These are phyloP conservation scores for Trachurus trachurus DNA, from an alignment of 2,797 vertebrate genomes.

Conservation along the genomic window DNA sequence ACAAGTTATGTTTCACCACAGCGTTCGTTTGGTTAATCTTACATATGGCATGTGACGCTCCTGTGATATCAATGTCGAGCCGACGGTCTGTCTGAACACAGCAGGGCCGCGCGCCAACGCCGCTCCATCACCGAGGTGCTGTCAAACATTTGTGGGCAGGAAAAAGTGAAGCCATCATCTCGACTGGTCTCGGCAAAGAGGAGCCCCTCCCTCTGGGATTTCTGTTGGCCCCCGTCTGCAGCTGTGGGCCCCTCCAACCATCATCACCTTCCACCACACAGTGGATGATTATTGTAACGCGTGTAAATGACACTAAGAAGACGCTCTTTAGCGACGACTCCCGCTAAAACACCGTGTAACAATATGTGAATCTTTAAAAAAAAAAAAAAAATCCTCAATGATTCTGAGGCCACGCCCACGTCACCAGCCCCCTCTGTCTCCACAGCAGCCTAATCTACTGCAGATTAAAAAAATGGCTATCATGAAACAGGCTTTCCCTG, in stretches of 20 bases:
- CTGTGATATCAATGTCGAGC: background rate
- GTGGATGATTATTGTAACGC: slow-evolving; percentile 26
- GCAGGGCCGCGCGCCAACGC: background rate
- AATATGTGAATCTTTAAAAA: slow-evolving; percentile 88
- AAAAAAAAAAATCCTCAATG: slow-evolving; percentile 40
- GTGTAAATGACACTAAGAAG: slow-evolving; percentile 43
- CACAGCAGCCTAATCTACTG: slow-evolving; percentile 97
- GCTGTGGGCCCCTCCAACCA: slow-evolving; percentile 30
- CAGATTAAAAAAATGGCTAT: slow-evolving; percentile 97
- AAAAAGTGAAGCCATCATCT: slow-evolving; percentile 26
- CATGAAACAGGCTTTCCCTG: slow-evolving; percentile 99
- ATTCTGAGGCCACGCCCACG: slow-evolving; percentile 39
- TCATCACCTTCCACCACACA: slow-evolving; percentile 46
- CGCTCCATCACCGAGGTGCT: too few species aligned
- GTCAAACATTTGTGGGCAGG: background rate
- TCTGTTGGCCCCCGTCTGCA: slow-evolving; percentile 13
- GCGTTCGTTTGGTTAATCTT: background rate
- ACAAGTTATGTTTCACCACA: background rate
- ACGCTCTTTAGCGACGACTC: slow-evolving; percentile 30
- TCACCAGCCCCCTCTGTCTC: slow-evolving; percentile 76
- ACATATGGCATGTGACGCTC: background rate
- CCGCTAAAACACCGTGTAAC: slow-evolving; percentile 86
- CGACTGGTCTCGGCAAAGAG: background rate
- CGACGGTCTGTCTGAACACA: background rate
- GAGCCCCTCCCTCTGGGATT: slow-evolving; percentile 1